Evolutionary conservation across 2,797 vertebrate species (phyloP).

Genomic region (Sparus aurata): DNA sequence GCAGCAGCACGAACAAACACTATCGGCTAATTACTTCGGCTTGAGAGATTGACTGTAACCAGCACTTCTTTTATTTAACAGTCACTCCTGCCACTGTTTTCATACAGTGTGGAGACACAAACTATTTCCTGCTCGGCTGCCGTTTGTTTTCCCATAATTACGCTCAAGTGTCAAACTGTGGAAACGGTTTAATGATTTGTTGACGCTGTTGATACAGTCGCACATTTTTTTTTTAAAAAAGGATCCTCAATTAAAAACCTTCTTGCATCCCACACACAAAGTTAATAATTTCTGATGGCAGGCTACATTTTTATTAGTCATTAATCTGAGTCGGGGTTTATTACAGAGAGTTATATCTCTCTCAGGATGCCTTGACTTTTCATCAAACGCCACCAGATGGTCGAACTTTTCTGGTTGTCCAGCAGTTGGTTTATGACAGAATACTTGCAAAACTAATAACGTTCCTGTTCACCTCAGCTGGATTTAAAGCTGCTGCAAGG

Average conservation of each 20-base stretch:
- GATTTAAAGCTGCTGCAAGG: too few species aligned
- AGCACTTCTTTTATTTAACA: not conserved
- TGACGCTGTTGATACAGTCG: not conserved
- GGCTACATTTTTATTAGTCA: not conserved
- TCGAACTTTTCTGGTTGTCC: too few species aligned
- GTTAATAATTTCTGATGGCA: not conserved
- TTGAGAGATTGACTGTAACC: not conserved
- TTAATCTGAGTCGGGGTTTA: too few species aligned
- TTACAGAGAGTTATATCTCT: too few species aligned
- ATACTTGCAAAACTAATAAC: too few species aligned
- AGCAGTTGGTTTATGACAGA: too few species aligned
- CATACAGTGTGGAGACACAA: not conserved
- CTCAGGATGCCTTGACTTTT: too few species aligned
- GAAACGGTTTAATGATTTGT: conserved; percentile 18
- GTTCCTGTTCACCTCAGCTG: too few species aligned
- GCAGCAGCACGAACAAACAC: not conserved
- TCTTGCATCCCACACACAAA: not conserved
- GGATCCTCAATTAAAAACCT: not conserved
- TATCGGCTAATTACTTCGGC: not conserved
- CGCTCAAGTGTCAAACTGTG: not conserved
- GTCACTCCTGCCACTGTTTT: not conserved
- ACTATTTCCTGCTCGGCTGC: not conserved
- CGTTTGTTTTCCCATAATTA: conserved; percentile 16
- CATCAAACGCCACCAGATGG: too few species aligned
- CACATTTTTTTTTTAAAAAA: not conserved